phyloP scores from a whole-genome alignment of 1,140 invertebrate species.

The Hylyphantes graminicola region DNA sequence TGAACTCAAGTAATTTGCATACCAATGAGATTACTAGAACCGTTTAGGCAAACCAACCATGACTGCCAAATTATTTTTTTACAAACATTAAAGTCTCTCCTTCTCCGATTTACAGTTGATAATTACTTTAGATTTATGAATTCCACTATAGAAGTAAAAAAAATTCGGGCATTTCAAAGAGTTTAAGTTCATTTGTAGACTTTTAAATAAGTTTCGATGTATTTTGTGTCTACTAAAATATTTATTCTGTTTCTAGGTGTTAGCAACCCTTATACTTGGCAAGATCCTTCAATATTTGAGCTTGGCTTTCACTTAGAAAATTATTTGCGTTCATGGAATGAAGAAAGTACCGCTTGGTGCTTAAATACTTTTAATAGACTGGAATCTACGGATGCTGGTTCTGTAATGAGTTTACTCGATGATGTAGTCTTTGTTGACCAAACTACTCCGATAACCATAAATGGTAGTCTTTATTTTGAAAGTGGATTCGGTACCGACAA shows the following conservation, averaged over 20 bases:
- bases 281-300: constrained; percentile 30
- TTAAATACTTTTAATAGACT: constrained; percentile 7
- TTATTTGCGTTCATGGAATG: constrained; percentile 18
- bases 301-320: constrained; percentile 54
- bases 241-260: constrained; percentile 40
- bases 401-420: not conserved
- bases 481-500: constrained; percentile 11
- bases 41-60: no score
- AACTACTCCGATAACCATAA: constrained; percentile 25
- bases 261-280: constrained; percentile 6
- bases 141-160: no score
- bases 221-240: not conserved
- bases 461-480: constrained; percentile 42
- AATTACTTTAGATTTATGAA: no score
- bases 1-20: no score
- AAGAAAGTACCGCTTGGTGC: constrained; percentile 51
- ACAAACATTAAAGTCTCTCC: no score
- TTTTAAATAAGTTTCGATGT: no score
- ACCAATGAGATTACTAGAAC: no score
- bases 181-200: no score
- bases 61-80: no score
- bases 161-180: no score
- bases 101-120: no score
- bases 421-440: constrained; percentile 49
- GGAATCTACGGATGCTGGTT: not conserved